phyloP scores from a whole-genome alignment of 2,888 invertebrate genomes.

The Mantis religiosa region DNA sequence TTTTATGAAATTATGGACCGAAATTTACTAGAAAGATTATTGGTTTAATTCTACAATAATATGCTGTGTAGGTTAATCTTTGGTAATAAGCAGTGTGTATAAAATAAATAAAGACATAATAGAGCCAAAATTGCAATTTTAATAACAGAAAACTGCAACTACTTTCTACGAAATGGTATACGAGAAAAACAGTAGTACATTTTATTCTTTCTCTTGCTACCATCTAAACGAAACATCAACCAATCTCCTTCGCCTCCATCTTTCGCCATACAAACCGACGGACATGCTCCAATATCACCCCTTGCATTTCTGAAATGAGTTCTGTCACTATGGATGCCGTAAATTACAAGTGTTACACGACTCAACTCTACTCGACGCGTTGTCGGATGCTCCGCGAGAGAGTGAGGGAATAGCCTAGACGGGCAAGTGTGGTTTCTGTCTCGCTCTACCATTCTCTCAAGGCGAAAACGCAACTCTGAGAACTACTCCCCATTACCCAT shows the following conservation, averaged over 20 bases:
- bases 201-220: neutral
- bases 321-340: constrained; percentile 29
- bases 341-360: constrained; percentile 25
- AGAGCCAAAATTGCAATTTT: too few relatives aligned
- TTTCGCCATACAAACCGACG: constrained; percentile 13
- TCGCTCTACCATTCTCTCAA: neutral
- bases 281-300: constrained; percentile 18
- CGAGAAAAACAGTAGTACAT: neutral
- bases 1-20: too few relatives aligned
- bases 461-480: neutral
- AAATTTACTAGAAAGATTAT: too few relatives aligned
- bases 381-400: neutral
- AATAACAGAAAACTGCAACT: neutral
- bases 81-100: too few relatives aligned
- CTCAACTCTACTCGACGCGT: neutral
- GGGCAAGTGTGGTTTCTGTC: neutral
- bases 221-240: neutral
- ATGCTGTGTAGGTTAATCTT: too few relatives aligned
- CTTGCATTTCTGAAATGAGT: constrained; percentile 30
- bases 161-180: neutral
- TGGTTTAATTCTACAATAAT: too few relatives aligned
- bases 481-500: neutral
- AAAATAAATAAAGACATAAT: too few relatives aligned
- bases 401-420: neutral
- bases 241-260: neutral